Evolutionary conservation across 2,888 invertebrate species (phyloP).

Genomic region (Quadroppia sp.): DNA sequence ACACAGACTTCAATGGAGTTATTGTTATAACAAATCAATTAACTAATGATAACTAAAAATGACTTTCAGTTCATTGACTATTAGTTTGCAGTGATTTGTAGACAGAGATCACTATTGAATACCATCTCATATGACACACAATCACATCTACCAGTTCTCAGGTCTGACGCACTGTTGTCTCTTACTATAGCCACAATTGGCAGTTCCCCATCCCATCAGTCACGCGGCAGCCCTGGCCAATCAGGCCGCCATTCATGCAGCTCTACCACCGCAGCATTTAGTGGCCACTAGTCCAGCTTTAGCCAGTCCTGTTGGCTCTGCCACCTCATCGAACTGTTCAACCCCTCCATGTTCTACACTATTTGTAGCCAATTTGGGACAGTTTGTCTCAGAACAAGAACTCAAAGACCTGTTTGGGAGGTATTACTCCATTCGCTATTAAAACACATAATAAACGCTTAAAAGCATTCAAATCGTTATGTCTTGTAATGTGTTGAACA

Average conservation of each 20-base stretch:
- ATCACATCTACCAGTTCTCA: not conserved
- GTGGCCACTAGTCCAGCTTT: constrained; percentile 80
- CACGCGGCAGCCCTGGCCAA: constrained; percentile 57
- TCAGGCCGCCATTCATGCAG: constrained; percentile 65
- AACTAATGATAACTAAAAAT: not conserved
- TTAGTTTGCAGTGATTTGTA: not conserved
- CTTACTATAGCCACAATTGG: constrained; percentile 58
- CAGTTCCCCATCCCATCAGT: constrained; percentile 60
- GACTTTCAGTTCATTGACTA: not conserved
- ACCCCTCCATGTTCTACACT: constrained; percentile 93
- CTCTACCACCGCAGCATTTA: constrained; percentile 69
- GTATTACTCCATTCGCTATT: constrained; percentile 58
- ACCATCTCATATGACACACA: not conserved
- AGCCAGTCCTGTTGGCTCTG: constrained; percentile 76
- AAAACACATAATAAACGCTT: not conserved
- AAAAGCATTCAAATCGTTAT: constrained; percentile 21
- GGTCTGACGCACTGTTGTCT: constrained; percentile 7
- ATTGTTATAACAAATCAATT: not conserved
- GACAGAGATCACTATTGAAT: too few species aligned
- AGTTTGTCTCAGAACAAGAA: constrained; percentile 96
- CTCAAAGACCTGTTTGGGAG: constrained; percentile 97
- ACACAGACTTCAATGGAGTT: not conserved
- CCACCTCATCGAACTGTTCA: constrained; percentile 50
- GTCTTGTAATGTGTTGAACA: constrained; percentile 55
- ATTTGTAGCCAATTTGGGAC: constrained; percentile 96